Evolutionary conservation across 2,797 vertebrate genomes (phyloP), one percentile per base, ranked within the genome.

Genomic region (Galagoides demidoff): DNA sequence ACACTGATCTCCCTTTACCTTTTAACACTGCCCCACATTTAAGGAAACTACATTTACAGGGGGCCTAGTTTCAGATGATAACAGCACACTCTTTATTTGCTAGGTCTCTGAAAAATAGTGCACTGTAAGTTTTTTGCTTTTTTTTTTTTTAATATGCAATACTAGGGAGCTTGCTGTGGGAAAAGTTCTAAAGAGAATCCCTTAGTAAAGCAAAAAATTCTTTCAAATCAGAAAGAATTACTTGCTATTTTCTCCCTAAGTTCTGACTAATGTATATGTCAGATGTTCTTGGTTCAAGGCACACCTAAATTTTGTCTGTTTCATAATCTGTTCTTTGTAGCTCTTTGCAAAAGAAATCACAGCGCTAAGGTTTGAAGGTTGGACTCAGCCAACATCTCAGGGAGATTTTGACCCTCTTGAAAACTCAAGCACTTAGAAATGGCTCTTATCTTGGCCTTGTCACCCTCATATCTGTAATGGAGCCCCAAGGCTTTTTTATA

Each of bases 171-270:
- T 73, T 86, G 37, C 39, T 17, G 1, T 76, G 64, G 39, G 19
- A 52, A 78, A 70, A 59, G 17, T 20, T 84, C 71, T 87, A 34
- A 68, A 85, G 63, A 4, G n/a, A n/a, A 66, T 25, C 11, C 13
- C 13, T 79, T 77, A 57, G 17, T 37, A 90, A 96, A 89, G 39
- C n/a, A 95, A 84, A 49, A 92, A 63, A 23, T 57, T 16, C 39
- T 95, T 84, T 13, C 57, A 86, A 84, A 89, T 84, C 23, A 2
- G 8, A 45, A 49, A 2, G 8, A 45, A 49, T 81, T 79, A 49
- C n/a, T 90, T 45, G 29, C 16, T 59, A 64, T 34, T 34, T 45
- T 5, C 4, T 22, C 8, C 20, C 25, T 19, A 39, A 78, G 17
- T 31, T 90, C 68, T 70, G 34, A 37, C 66, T 27, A 39, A 31